Percentiles rank a stretch among this genome's conserved stretches.
Evolutionary conservation across 2,797 vertebrate genomes (phyloP).

Genomic region (Galaxias olidus): DNA sequence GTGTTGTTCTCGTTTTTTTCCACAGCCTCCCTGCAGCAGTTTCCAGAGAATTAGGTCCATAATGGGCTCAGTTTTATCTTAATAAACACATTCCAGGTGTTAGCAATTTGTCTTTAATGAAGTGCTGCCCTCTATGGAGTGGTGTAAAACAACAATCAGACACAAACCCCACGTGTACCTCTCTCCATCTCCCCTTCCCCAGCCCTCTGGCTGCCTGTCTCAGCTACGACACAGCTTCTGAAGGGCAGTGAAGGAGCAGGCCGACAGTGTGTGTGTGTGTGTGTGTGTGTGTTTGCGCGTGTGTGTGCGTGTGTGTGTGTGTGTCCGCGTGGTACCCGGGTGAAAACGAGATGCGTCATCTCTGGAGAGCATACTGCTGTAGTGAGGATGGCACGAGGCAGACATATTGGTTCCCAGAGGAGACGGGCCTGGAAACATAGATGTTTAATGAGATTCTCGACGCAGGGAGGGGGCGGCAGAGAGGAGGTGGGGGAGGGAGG

Average conservation of each 20-base stretch:
- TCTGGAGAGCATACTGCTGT: slow-evolving; percentile 47
- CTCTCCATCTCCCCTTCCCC: not conserved
- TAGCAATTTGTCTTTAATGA: slow-evolving; percentile 75
- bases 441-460: slow-evolving; percentile 73
- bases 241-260: slow-evolving; percentile 30
- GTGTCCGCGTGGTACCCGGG: too few relatives aligned
- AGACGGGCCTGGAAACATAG: slow-evolving; percentile 65
- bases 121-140: slow-evolving; percentile 70
- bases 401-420: slow-evolving; percentile 50
- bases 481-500: slow-evolving; percentile 3
- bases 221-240: slow-evolving; percentile 25
- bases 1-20: slow-evolving; percentile 10
- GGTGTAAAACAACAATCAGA: slow-evolving; percentile 57
- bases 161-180: slow-evolving; percentile 20
- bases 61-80: slow-evolving; percentile 60
- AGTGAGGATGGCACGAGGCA: slow-evolving; percentile 61
- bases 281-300: not conserved
- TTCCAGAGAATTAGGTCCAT: slow-evolving; percentile 45
- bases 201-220: slow-evolving; percentile 6
- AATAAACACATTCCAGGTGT: slow-evolving; percentile 71
- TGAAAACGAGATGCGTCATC: slow-evolving; percentile 30
- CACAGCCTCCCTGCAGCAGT: slow-evolving; percentile 40
- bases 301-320: slow-evolving; percentile 8
- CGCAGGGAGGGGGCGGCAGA: slow-evolving; percentile 22
- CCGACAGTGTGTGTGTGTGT: slow-evolving; percentile 13